Evolutionary conservation across 2,888 invertebrate species (phyloP).

Genomic region (Drosophila lacicola): DNA sequence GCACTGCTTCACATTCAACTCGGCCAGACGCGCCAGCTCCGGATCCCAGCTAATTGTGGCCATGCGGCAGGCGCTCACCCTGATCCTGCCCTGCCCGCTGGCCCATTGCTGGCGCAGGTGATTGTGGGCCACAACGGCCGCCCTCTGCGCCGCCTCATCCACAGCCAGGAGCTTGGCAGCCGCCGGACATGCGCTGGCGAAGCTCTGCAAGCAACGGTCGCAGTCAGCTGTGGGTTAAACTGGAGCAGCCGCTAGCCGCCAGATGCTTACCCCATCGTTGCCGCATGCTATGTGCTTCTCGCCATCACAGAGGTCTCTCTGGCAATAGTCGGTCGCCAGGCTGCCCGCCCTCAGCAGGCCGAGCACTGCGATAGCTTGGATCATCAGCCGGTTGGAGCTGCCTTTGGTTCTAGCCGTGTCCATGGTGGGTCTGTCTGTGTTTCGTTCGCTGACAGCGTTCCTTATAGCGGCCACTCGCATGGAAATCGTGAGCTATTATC

Average conservation of each 20-base stretch:
- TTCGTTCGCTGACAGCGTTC: neutral
- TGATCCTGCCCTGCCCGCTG: conserved; percentile 22
- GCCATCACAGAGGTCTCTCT: neutral
- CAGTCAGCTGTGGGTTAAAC: neutral
- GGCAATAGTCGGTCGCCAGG: conserved; percentile 23
- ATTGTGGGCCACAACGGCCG: conserved; percentile 31
- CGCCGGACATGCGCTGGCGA: conserved; percentile 10
- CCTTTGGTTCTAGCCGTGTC: neutral
- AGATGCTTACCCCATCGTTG: conserved; percentile 30
- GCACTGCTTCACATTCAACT: conserved; percentile 55
- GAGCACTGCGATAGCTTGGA: conserved; percentile 1
- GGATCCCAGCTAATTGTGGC: conserved; percentile 48
- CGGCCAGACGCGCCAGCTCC: conserved; percentile 59
- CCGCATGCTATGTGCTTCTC: conserved; percentile 36
- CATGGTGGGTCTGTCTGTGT: conserved; percentile 4
- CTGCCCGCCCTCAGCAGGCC: neutral
- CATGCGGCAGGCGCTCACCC: conserved; percentile 54
- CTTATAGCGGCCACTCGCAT: conserved; percentile 21
- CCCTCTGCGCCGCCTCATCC: neutral
- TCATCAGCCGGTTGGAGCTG: neutral
- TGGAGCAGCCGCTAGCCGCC: neutral
- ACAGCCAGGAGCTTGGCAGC: conserved; percentile 5
- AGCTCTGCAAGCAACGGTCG: conserved; percentile 14
- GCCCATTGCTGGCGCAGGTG: conserved; percentile 47
- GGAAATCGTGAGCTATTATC: conserved; percentile 24